Evolutionary conservation across 2,888 invertebrate genomes (phyloP).

Genomic region (Balanococcus diminutus): DNA sequence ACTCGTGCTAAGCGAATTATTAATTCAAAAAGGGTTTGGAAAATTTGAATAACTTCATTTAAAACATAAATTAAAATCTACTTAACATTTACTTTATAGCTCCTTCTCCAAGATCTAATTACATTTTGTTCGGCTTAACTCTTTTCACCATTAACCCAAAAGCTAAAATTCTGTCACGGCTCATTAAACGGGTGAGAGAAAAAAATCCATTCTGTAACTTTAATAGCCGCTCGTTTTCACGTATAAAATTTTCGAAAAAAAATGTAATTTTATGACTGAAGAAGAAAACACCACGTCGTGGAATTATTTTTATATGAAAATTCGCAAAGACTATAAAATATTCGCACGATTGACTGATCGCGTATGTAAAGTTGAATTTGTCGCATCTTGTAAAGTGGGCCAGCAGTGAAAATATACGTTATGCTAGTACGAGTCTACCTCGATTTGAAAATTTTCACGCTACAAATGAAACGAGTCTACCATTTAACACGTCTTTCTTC

Average conservation of each 20-base stretch:
- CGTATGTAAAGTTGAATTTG: not conserved
- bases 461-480: constrained; percentile 25
- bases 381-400: not conserved
- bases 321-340: not conserved
- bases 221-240: constrained; percentile 20
- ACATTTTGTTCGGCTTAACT: constrained; percentile 18
- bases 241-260: constrained; percentile 5
- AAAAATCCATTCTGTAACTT: constrained; percentile 19
- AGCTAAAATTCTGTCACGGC: constrained; percentile 25
- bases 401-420: not conserved
- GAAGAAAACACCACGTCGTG: not conserved
- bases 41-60: constrained; percentile 26
- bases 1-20: constrained; percentile 1
- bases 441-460: constrained; percentile 5
- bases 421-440: not conserved
- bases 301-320: not conserved
- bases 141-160: constrained; percentile 24
- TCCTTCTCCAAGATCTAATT: constrained; percentile 15
- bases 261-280: not conserved
- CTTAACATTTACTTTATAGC: constrained; percentile 17
- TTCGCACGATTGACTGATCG: not conserved
- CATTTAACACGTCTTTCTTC: not conserved
- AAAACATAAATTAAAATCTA: constrained; percentile 34
- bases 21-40: constrained; percentile 21
- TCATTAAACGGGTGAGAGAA: constrained; percentile 9